Evolutionary conservation across 2,888 invertebrate genomes (phyloP).

Genomic region (Drosophila buzzatii): DNA sequence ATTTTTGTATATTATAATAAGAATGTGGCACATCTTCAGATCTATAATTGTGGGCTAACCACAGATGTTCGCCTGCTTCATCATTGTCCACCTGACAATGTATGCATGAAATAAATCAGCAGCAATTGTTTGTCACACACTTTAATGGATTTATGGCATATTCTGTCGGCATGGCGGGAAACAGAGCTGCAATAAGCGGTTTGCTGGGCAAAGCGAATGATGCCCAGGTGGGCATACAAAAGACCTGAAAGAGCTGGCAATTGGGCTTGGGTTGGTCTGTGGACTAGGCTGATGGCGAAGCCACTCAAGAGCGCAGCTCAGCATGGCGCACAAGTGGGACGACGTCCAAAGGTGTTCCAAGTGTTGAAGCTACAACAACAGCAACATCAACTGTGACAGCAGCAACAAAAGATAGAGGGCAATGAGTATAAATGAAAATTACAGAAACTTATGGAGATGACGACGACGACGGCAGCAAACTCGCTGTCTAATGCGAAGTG

Average conservation of each 20-base stretch:
- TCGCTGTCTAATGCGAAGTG: constrained; percentile 41
- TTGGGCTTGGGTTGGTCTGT: constrained; percentile 23
- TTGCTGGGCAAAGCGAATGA: constrained; percentile 27
- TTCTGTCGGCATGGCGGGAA: constrained; percentile 33
- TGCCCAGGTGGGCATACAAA: constrained; percentile 58
- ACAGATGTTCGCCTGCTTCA: background rate
- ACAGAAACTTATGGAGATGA: constrained; percentile 43
- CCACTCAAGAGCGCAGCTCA: constrained; percentile 59
- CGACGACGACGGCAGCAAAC: constrained; percentile 18
- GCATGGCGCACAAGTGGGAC: constrained; percentile 40
- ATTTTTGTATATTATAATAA: background rate
- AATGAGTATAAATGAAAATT: constrained; percentile 58
- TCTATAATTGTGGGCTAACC: background rate
- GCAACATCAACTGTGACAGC: background rate
- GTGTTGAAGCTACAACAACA: constrained; percentile 30
- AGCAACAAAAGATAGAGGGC: constrained; percentile 9
- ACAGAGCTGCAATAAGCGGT: constrained; percentile 29
- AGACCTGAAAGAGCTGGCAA: constrained; percentile 31
- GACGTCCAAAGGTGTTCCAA: constrained; percentile 35
- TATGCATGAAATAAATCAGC: constrained; percentile 6
- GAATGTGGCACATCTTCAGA: background rate
- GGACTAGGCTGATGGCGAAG: constrained; percentile 39
- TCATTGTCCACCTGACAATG: background rate
- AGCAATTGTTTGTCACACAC: constrained; percentile 52
- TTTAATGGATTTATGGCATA: constrained; percentile 52